These are phyloP conservation scores for Dermatemys mawii DNA, from an alignment of 2,113 vertebrate species.

Conservation along the genomic window DNA sequence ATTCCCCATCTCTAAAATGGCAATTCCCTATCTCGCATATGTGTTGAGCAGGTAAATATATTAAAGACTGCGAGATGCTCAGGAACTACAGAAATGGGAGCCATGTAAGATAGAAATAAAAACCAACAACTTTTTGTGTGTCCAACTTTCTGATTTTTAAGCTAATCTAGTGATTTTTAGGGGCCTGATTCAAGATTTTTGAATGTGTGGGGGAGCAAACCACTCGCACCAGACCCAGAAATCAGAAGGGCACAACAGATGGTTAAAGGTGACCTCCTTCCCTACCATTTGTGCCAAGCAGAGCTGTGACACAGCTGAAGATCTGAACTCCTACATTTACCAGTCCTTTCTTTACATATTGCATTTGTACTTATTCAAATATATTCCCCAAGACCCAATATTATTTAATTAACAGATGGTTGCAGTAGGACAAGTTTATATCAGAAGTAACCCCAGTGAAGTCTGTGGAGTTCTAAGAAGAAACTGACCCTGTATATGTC, in stretches of 20 bases:
- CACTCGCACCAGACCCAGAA: background rate
- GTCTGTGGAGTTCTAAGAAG: slow-evolving; percentile 3
- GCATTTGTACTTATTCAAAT: background rate
- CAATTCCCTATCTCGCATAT: background rate
- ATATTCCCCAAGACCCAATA: background rate
- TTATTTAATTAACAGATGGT: background rate
- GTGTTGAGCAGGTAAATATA: background rate
- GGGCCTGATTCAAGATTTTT: too few relatives aligned
- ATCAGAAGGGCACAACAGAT: background rate
- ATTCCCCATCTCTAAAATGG: background rate
- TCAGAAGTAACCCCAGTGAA: background rate
- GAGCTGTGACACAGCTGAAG: background rate
- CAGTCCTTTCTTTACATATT: background rate
- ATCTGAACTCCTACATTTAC: background rate
- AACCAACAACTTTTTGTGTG: too few relatives aligned
- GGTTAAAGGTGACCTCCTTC: background rate
- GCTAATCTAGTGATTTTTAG: too few relatives aligned
- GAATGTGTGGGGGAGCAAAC: too few relatives aligned
- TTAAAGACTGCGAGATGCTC: background rate
- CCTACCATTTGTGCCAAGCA: background rate
- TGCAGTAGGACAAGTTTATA: background rate
- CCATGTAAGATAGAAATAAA: background rate
- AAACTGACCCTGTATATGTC: background rate
- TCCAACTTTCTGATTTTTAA: background rate
- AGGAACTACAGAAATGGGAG: background rate